Base-by-base conservation (phyloP, 2,113 vertebrate species). In the Calidris pygmaea region DNA sequence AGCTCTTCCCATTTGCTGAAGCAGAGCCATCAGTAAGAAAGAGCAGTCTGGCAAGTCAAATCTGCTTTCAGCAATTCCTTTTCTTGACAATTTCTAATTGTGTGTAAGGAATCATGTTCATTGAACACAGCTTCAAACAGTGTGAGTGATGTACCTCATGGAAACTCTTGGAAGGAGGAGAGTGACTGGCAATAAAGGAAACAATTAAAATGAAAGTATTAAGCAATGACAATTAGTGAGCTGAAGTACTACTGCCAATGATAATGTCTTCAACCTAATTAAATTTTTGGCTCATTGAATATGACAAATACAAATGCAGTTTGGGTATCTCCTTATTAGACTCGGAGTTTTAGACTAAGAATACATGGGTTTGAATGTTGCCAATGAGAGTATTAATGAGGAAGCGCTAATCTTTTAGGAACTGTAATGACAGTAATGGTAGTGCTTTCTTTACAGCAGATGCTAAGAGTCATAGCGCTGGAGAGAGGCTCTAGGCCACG, bases 281-380 rank as follows among this genome's bases (percentile, higher is more conserved):
- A 96, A 95, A 94, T 96, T 82, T 95, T 96, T 97, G 95, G 90
- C 90, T 97, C 92, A 96, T 95, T 98, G 92, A 70, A 83, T 86
- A 96, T 94, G 94, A 97, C 87, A 96, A 96, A 96, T 93, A 94
- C 56, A 96, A 95, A 95, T 88, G 76, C 74, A 60, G 35, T 92
- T 95, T 93, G 62, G 80, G 53, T 72, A 63, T 78, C 60, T 87
- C 76, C 74, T 85, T 72, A 86, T 90, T 96, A 73, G 72, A 75
- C 48, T 91, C 63, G 14, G 78, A 29, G 27, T 59, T 92, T 85
- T 66, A 48, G 22, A 52, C 55, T 85, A 70, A 94, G 94, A 93
- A 89, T 70, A 80, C 88, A 55, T 4, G 80, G 66, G n/a, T 90
- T 91, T 94, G 89, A 75, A 67, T 32, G 73, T 37, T 93, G 79